Conservation (phyloP, 2,888 invertebrate genomes). For the Leistus spinibarbis region DNA sequence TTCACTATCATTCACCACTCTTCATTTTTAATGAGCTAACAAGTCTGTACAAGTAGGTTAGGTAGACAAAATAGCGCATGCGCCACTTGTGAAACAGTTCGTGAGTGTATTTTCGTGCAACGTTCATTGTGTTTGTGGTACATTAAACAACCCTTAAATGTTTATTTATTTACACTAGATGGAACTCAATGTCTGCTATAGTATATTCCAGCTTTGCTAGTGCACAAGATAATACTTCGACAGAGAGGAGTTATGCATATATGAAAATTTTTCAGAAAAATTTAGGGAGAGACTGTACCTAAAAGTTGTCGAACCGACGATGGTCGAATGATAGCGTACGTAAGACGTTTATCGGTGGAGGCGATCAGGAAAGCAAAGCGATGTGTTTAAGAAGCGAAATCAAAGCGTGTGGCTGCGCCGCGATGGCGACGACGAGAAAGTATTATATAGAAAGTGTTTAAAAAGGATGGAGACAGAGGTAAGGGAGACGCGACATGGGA, state of each 20-base stretch:
- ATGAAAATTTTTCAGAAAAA: not conserved
- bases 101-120: not conserved
- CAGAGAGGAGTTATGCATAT: too few species aligned
- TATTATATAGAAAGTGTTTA: slow-evolving; percentile 18
- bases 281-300: not conserved
- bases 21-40: not conserved
- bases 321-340: not conserved
- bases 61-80: not conserved
- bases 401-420: not conserved
- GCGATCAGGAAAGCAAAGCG: not conserved
- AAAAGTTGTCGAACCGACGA: not conserved
- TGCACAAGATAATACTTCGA: too few species aligned
- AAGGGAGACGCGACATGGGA: not conserved
- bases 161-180: not conserved
- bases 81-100: not conserved
- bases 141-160: not conserved
- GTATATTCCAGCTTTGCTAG: too few species aligned
- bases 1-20: not conserved
- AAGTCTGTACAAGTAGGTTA: not conserved
- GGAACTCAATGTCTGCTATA: not conserved
- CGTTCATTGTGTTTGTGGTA: not conserved
- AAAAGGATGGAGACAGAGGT: slow-evolving; percentile 4
- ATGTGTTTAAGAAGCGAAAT: not conserved
- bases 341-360: not conserved
- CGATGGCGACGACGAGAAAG: not conserved